phyloP scores from a whole-genome alignment of 2,113 vertebrate species.

The Lathamus discolor region DNA sequence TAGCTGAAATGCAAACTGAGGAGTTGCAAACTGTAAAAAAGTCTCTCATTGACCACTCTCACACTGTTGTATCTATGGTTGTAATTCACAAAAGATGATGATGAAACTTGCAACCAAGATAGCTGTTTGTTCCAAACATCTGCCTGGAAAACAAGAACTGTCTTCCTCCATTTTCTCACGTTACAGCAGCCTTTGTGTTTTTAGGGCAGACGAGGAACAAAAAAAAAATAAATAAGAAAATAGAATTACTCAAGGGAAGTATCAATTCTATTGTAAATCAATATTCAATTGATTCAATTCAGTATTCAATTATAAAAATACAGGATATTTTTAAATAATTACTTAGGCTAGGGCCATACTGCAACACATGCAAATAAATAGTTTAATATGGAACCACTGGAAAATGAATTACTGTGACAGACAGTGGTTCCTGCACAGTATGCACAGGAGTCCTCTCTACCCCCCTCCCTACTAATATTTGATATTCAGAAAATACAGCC shows the following conservation, averaged over 20 bases:
- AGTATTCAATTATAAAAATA: neutral
- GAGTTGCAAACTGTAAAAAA: neutral
- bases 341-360: neutral
- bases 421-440: neutral
- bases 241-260: neutral
- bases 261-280: neutral
- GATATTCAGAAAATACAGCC: neutral
- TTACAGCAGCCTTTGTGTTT: neutral
- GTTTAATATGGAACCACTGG: neutral
- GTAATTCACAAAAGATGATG: neutral
- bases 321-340: neutral
- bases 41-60: neutral
- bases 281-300: neutral
- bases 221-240: neutral
- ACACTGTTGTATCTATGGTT: neutral
- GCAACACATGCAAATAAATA: neutral
- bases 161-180: neutral
- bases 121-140: neutral
- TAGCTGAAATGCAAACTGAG: neutral
- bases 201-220: neutral
- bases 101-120: neutral
- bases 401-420: neutral
- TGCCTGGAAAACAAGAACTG: neutral
- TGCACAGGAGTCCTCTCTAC: neutral
- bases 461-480: neutral